Evolutionary conservation across 1,140 invertebrate species (phyloP).

Genomic region (Leptestheria dahalacensis): DNA sequence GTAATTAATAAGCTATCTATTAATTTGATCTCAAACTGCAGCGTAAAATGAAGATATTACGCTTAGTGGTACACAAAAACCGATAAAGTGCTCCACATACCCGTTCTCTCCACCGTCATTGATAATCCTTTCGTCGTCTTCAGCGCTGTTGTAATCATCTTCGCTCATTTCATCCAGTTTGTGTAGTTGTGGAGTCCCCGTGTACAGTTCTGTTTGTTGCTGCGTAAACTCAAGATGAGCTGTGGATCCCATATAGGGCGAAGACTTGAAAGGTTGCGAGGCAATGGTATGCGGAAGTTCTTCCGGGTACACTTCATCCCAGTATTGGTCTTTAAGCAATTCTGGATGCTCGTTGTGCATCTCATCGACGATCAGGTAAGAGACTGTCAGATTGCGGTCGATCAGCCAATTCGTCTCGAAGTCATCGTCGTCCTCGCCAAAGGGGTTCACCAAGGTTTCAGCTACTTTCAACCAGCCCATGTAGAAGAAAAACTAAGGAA

Average conservation of each 20-base stretch:
- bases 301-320: slow-evolving; percentile 28
- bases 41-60: background rate
- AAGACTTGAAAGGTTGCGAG: slow-evolving; percentile 21
- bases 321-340: slow-evolving; percentile 29
- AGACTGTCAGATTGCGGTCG: slow-evolving; percentile 30
- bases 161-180: slow-evolving; percentile 14
- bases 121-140: slow-evolving; percentile 19
- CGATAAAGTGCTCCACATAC: slow-evolving; percentile 18
- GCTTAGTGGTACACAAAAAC: too few relatives aligned
- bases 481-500: slow-evolving; percentile 43
- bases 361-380: slow-evolving; percentile 32
- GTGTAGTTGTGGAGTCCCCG: background rate
- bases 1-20: background rate
- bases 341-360: slow-evolving; percentile 32
- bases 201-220: slow-evolving; percentile 21
- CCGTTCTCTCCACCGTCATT: slow-evolving; percentile 17
- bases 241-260: slow-evolving; percentile 23
- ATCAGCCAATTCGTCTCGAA: slow-evolving; percentile 38
- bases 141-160: slow-evolving; percentile 7
- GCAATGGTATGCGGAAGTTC: slow-evolving; percentile 29
- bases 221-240: slow-evolving; percentile 22
- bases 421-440: slow-evolving; percentile 47
- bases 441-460: slow-evolving; percentile 36
- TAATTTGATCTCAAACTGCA: background rate
- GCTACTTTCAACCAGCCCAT: slow-evolving; percentile 44